Base-by-base conservation (phyloP, 1,140 invertebrate genomes). In the Nephotettix cincticeps region DNA sequence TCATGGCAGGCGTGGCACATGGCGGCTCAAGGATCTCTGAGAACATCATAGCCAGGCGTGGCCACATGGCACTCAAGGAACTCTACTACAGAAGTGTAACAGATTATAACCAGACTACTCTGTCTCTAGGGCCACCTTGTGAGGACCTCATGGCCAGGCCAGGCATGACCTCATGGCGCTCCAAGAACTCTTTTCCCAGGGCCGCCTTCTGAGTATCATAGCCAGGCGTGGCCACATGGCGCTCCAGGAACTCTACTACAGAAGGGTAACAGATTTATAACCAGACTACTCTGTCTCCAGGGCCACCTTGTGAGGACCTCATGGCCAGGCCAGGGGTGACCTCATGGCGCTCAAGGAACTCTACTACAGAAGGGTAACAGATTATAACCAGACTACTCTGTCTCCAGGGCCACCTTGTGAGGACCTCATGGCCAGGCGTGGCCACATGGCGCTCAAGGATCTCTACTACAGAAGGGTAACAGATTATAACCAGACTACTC, bases 271-370 rank as follows among this genome's bases (percentile, higher is more conserved):
- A 43, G n/a, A 11, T 43, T 11, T 43, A 11, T n/a, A n/a, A n/a
- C n/a, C n/a, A n/a, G n/a, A n/a, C n/a, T n/a, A n/a, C n/a, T n/a
- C n/a, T n/a, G n/a, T n/a, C n/a, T n/a, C n/a, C n/a, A n/a, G n/a
- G n/a, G n/a, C n/a, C n/a, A n/a, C n/a, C n/a, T n/a, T n/a, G n/a
- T n/a, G n/a, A n/a, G n/a, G 56, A 61, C 56, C 56, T 14, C 56
- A 72, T 72, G 71, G 71, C 71, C 51, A 47, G 71, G 56, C 66
- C 71, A n/a, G 71, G 71, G 11, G 61, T 72, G 54, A 72, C 71
- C 29, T 69, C 66, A 72, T 72, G 71, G 71, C 47, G 71, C 36
- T 40, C 51, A 14, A 72, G 67, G 58, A 69, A 72, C 47, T 66
- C 61, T 27, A 32, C 71, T 25, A 21, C 71, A 32, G 66, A 45